Evolutionary conservation across 1,140 invertebrate species (phyloP), one percentile per base, ranked within the genome.

Genomic region (Sycobia sp.): DNA sequence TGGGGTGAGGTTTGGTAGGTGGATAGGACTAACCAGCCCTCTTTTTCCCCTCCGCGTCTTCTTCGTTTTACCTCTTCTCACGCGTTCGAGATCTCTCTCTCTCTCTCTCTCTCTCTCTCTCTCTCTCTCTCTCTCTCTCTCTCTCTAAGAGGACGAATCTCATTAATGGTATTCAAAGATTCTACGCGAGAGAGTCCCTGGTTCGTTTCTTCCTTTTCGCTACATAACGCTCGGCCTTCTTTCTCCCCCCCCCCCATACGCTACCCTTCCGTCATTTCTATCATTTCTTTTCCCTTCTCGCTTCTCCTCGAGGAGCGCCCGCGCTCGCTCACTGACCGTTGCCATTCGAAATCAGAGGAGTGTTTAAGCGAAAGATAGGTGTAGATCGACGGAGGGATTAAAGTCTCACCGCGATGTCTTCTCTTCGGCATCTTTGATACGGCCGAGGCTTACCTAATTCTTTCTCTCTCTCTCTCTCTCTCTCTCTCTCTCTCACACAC

Each of bases 91-190:
- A n/a, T n/a, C n/a, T n/a, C n/a, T n/a, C 16, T 61, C 32, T 38
- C 34, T 43, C 36, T 29, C 49, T 14, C 55, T 32, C 65, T 46
- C 29, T 53, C 23, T n/a, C 57, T 60, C 25, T 61, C 44, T n/a
- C 69, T 61, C 68, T 49, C 59, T 14, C 20, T 23, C 55, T 67
- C 67, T 67, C 67, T 66, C 56, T 51, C 34, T 61, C 44, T 60
- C 66, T 53, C 68, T 34, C 47, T 54, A n/a, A n/a, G n/a, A n/a
- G n/a, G 70, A 67, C 68, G 61, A 65, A 68, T 70, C 71, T 79
- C 78, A 79, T 81, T 81, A 80, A 80, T 78, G 76, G 76, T 75
- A 80, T 81, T 81, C 78, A 80, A 71, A 73, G 72, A 78, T 76
- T 78, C 76, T 66, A 70, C 62, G 55, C n/a, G n/a, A n/a, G n/a